Evolutionary conservation across 2,113 vertebrate genomes (phyloP), one percentile per base, ranked within the genome.

Genomic region (Ursus arctos): DNA sequence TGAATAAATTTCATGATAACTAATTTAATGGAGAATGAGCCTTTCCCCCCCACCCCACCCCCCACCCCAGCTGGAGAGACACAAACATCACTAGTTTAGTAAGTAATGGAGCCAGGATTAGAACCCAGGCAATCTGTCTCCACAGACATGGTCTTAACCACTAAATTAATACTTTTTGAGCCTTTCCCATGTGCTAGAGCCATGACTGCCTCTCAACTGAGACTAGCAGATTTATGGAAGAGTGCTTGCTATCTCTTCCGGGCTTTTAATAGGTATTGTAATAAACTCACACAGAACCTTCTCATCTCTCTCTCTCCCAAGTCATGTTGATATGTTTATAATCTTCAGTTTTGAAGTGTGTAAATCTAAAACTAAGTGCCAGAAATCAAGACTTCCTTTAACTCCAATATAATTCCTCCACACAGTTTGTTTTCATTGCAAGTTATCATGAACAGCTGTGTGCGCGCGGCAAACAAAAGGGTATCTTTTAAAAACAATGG

Each of bases 101-200:
- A 95, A 95, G 80, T 61, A 53, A 85, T 88, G 69, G 77, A 40
- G 4, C 40, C 76, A 81, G 49, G 76, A 91, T 97, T 96, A 94
- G 88, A 96, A 95, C 47, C 12, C 63, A 97, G 63, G 96, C 63
- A 82, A 67, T 92, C 79, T 96, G 79, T 79, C 93, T 94, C 76
- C 59, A 86, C 71, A 94, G 83, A 76, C 65, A 47, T 61, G 18
- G 53, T 88, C 57, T 92, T 85, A 83, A 95, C 72, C 71, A 77
- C 87, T 97, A 84, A 91, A 77, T 87, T 94, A 92, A 92, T 90
- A 94, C 85, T 95, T 97, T 6, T 43, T 4, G 43, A 43, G 40
- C 49, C 55, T 96, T 97, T 97, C 81, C 53, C 76, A 95, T 82
- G 93, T 84, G 71, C 81, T 59, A 53, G 14, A 47, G 36, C 51